Evolutionary conservation across 2,113 vertebrate genomes (phyloP), one percentile per base, ranked within the genome.

Genomic region (Patagioenas fasciata): DNA sequence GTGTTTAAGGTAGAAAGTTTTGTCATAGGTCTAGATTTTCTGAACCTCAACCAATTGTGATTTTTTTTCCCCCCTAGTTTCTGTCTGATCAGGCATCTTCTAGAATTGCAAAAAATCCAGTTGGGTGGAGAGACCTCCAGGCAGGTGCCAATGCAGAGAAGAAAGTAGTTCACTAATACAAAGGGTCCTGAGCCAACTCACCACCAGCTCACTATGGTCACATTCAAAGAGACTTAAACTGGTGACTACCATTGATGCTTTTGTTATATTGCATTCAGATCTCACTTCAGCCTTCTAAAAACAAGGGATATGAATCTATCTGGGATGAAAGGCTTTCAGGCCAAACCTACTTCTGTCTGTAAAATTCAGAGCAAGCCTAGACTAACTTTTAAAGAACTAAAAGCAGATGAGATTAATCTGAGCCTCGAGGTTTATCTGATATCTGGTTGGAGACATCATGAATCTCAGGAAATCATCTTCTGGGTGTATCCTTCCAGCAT

Each of bases 21-120:
- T 62, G 62, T 17, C 60, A 34, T 9, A n/a, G 2, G 58, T 60
- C 18, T 3, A 7, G 15, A 23, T 88, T 89, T 92, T 61, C 47
- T 62, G 36, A 70, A 31, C 12, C 36, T 26, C 23, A 2, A 19
- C 31, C 2, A 3, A 23, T n/a, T 40, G 38, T 5, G 0, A 0
- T 8, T 40, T 48, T 20, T 40, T 3, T 53, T 51, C 6, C 14
- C 24, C 12, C 5, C 24, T 24, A 21, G 13, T n/a, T 74, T 61
- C 40, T 83, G 12, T 26, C 77, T 53, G 48, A 64, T 15, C 42
- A 64, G 56, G 31, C 4, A 11, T 57, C 50, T 85, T 79, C 57
- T 70, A 65, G 77, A 89, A 15, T 14, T 42, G 56, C n/a, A 70
- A 28, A 58, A 66, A 91, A 3, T 13, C 14, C 13, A 57, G 3